phyloP scores from a whole-genome alignment of 2,888 invertebrate species.

The Ceriagrion tenellum region DNA sequence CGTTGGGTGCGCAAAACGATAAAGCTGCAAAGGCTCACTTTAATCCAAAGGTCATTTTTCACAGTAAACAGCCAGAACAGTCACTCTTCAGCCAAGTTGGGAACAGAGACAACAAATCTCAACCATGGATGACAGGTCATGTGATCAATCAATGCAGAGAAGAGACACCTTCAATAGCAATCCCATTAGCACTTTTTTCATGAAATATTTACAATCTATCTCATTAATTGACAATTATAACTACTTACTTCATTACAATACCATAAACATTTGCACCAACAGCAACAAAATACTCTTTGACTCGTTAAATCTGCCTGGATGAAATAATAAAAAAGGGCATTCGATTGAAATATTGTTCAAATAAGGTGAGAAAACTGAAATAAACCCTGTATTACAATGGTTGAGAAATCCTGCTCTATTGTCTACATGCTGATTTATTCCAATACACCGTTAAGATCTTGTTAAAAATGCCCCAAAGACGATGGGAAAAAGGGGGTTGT shows the following conservation, averaged over 20 bases:
- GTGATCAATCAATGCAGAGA: conserved; percentile 39
- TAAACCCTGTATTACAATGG: conserved; percentile 42
- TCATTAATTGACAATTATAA: conserved; percentile 59
- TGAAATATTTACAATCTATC: conserved; percentile 46
- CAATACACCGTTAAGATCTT: conserved; percentile 55
- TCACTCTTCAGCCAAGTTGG: conserved; percentile 64
- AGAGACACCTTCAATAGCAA: conserved; percentile 38
- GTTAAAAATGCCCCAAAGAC: conserved; percentile 63
- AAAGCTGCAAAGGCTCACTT: conserved; percentile 56
- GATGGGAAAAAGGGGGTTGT: conserved; percentile 57
- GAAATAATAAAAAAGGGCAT: background rate
- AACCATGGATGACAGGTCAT: conserved; percentile 59
- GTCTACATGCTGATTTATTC: conserved; percentile 55
- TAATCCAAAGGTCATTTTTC: conserved; percentile 23
- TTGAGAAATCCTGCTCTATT: conserved; percentile 67
- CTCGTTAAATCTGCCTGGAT: background rate
- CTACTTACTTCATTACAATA: conserved; percentile 51
- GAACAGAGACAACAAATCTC: conserved; percentile 65
- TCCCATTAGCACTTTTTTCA: conserved; percentile 39
- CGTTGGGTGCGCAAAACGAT: conserved; percentile 39
- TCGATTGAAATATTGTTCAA: background rate
- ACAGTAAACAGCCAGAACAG: conserved; percentile 34
- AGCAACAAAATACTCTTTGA: conserved; percentile 41
- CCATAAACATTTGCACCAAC: conserved; percentile 44
- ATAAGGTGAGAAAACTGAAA: background rate